Percentiles rank a stretch among this genome's conserved stretches.
Evolutionary conservation across 2,113 vertebrate species (phyloP).

Genomic region (Tragulus kanchil): DNA sequence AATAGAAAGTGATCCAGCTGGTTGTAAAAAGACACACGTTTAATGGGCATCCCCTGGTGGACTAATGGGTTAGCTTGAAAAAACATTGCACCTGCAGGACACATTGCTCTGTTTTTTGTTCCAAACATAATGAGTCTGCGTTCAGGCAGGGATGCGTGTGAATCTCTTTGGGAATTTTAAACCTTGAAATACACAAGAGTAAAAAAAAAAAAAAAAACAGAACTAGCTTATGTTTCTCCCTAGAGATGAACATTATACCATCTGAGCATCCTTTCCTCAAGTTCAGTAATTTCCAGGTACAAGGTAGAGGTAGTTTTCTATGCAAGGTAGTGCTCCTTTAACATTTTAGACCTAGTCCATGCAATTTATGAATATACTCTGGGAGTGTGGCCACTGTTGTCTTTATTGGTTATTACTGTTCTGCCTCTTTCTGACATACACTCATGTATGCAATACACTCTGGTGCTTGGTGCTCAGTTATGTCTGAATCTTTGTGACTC

Average conservation of each 20-base stretch:
- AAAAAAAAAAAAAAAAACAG: constrained; percentile 39
- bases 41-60: constrained; percentile 77
- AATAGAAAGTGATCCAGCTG: constrained; percentile 82
- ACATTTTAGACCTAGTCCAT: constrained; percentile 34
- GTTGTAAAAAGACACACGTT: constrained; percentile 78
- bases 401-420: neutral
- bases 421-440: neutral
- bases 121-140: constrained; percentile 66
- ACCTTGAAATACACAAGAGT: constrained; percentile 75
- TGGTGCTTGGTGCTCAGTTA: neutral
- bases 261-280: constrained; percentile 58
- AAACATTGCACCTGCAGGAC: constrained; percentile 73
- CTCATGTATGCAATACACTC: neutral
- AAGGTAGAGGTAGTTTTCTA: constrained; percentile 46
- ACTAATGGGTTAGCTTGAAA: constrained; percentile 74
- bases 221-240: constrained; percentile 47
- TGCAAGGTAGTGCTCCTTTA: constrained; percentile 33
- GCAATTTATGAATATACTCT: neutral
- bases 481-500: fast-evolving
- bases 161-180: constrained; percentile 78
- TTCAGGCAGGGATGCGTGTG: constrained; percentile 66
- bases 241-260: constrained; percentile 59
- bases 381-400: neutral
- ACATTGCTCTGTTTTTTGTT: constrained; percentile 66
- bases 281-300: constrained; percentile 74